Evolutionary conservation across 2,888 invertebrate genomes (phyloP).

Genomic region (Cinara cedri): DNA sequence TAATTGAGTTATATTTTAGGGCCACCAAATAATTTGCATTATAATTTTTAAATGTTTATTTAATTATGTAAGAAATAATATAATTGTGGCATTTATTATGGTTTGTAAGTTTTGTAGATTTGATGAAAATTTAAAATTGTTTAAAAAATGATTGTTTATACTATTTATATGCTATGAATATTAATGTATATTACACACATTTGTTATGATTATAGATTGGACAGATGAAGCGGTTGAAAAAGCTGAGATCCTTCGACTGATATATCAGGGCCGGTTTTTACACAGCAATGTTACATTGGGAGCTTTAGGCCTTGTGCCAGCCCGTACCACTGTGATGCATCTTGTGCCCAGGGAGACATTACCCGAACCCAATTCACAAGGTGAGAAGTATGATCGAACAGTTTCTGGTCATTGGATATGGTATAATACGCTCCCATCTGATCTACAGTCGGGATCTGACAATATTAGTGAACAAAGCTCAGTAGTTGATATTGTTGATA

Average conservation of each 20-base stretch:
- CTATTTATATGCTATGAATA: no score
- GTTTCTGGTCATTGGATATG: conserved; percentile 56
- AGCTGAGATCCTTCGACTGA: conserved; percentile 96
- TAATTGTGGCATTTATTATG: background rate
- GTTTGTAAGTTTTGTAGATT: background rate
- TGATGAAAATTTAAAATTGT: no score
- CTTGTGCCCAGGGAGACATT: conserved; percentile 98
- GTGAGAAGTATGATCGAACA: conserved; percentile 64
- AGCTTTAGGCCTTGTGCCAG: conserved; percentile 94
- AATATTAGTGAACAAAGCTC: background rate
- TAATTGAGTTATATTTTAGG: no score
- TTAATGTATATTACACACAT: no score
- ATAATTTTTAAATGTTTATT: no score
- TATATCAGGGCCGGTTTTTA: conserved; percentile 99
- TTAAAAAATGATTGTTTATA: no score
- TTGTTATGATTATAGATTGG: conserved; percentile 76
- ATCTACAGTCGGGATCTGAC: background rate
- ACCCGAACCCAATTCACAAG: conserved; percentile 98
- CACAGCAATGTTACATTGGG: conserved; percentile 99
- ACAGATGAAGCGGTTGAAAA: conserved; percentile 92
- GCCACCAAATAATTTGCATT: no score
- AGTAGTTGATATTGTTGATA: background rate
- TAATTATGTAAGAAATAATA: background rate
- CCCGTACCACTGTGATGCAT: conserved; percentile 99
- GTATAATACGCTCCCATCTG: conserved; percentile 10